Base-by-base conservation (phyloP, 2,888 invertebrate species). In the Cerastoderma edule region DNA sequence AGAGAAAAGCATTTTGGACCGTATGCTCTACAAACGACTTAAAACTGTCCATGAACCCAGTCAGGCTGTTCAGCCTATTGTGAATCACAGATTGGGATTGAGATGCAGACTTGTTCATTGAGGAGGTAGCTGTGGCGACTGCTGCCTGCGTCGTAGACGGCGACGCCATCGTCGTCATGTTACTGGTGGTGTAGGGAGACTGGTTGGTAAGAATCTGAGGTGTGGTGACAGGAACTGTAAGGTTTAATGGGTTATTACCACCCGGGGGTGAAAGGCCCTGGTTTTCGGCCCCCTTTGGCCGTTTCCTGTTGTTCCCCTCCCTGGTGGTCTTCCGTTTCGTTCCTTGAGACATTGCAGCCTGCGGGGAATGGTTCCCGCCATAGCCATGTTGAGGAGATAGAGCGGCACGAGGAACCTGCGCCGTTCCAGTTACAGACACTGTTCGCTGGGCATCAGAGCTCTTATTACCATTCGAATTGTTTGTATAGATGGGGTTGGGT, bases 51-150 rank as follows among this genome's bases (percentile, higher is more conserved):
- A 89, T 86, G 77, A 87, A 91, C 27, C 90, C 89, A 39, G 88
- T 70, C 22, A 74, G 32, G 35, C 73, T 66, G 32, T 72, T 68
- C 4, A 78, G 53, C 50, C 78, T 67, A 33, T 77, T 77, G 33
- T 72, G 74, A 24, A 77, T 56, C 33, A 83, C 69, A 48, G 79
- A 78, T 24, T 70, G 57, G 53, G 80, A 81, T 39, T 72, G 63
- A 94, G 94, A 67, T 94, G 91, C 75, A 94, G 93, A 3, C 94
- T 94, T 48, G 28, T 46, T 33, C 5, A 72, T 48, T 28, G 74
- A 39, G 92, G 90, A 66, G 91, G 89, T 70, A 92, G 88, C 72
- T 93, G 87, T 57, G 54, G 81, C 67, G 64, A 85, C 77, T 35
- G 87, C 80, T 57, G 86, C 72, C 60, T 85, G 80, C 24, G 85